A percentile compares a stretch with the other conserved stretches of the same genome.
phyloP scores from a whole-genome alignment of 1,140 invertebrate species.

The Zaprionus ornatus region DNA sequence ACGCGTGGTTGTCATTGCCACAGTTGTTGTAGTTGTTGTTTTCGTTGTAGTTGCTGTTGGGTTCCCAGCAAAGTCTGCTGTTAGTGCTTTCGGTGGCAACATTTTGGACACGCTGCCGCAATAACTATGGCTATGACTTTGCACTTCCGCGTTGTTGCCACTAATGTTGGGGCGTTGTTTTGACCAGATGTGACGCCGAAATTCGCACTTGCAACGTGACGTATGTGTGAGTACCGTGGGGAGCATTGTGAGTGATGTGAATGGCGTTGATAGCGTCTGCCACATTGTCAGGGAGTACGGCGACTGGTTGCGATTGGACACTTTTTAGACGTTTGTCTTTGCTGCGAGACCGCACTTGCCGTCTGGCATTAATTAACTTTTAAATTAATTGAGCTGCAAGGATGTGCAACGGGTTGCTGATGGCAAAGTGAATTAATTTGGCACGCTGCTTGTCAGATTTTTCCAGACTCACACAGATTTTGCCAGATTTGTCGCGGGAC shows the following conservation, averaged over 20 bases:
- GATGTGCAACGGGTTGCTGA: conserved; percentile 14
- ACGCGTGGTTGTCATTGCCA: conserved; percentile 36
- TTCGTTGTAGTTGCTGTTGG: neutral
- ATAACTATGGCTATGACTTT: conserved; percentile 45
- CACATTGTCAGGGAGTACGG: conserved; percentile 63
- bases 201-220: conserved; percentile 42
- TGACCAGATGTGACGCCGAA: conserved; percentile 37
- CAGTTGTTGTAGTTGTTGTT: neutral
- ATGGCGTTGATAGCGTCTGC: conserved; percentile 70
- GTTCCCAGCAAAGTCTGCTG: conserved; percentile 43
- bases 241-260: conserved; percentile 61
- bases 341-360: conserved; percentile 14
- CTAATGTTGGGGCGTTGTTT: conserved; percentile 39
- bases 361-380: conserved; percentile 75
- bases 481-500: conserved; percentile 15
- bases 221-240: conserved; percentile 30
- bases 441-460: conserved; percentile 30
- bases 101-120: conserved; percentile 45
- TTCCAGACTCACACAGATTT: conserved; percentile 29
- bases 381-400: conserved; percentile 61
- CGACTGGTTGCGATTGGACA: conserved; percentile 29
- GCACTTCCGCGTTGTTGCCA: conserved; percentile 68
- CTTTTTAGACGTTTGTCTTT: conserved; percentile 32
- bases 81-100: conserved; percentile 52
- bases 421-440: conserved; percentile 44